Conservation (phyloP, 2,113 vertebrate genomes). For the Tyto alba region DNA sequence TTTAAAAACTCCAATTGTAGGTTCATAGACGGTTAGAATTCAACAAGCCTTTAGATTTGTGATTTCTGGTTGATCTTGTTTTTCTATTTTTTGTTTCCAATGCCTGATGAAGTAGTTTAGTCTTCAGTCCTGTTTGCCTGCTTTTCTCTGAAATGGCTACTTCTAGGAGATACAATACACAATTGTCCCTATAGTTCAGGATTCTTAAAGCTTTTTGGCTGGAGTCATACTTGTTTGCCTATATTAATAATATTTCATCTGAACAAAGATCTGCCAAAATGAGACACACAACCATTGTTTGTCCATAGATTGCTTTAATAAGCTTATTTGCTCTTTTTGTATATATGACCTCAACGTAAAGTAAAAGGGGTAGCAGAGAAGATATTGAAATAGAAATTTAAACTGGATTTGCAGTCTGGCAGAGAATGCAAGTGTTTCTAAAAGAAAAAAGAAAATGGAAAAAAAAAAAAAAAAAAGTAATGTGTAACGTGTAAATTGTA, state of each 20-base stretch:
- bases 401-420: background rate
- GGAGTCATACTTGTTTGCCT: background rate
- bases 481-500: background rate
- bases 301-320: background rate
- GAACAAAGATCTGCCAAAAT: background rate
- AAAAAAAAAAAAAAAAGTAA: background rate
- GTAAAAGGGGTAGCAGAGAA: background rate
- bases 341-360: background rate
- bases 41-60: background rate
- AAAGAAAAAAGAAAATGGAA: no score
- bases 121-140: background rate
- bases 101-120: background rate
- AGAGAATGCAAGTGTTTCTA: background rate
- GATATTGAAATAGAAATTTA: background rate
- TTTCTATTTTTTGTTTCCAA: background rate
- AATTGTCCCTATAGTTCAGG: background rate
- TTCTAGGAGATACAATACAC: background rate
- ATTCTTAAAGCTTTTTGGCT: background rate
- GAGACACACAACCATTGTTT: background rate
- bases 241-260: background rate
- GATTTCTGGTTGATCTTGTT: background rate
- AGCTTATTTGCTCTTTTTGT: background rate
- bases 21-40: background rate
- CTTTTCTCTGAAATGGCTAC: background rate
- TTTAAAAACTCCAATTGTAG: background rate